Evolutionary conservation across 2,888 invertebrate genomes (phyloP).

Genomic region (Campoplex capitator): DNA sequence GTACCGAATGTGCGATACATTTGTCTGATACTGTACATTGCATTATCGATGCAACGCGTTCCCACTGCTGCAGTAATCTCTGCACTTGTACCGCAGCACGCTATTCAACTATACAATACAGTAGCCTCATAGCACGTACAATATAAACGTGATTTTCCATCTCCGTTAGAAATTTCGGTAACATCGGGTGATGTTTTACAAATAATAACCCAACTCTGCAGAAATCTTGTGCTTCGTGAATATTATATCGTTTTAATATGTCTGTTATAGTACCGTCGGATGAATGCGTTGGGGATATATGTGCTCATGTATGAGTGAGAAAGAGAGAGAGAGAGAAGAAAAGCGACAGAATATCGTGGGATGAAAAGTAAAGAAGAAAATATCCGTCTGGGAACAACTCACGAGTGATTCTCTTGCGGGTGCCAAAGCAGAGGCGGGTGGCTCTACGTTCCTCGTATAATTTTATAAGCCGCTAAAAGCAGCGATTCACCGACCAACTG

Average conservation of each 20-base stretch:
- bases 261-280: constrained; percentile 16
- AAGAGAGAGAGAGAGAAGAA: constrained; percentile 12
- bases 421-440: constrained; percentile 14
- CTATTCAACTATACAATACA: constrained; percentile 27
- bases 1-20: constrained; percentile 14
- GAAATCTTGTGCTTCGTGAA: constrained; percentile 32
- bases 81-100: constrained; percentile 11
- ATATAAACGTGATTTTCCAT: constrained; percentile 35
- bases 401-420: constrained; percentile 45
- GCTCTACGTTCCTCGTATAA: constrained; percentile 62
- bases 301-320: constrained; percentile 18
- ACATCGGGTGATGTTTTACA: constrained; percentile 38
- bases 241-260: constrained; percentile 58
- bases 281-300: constrained; percentile 5
- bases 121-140: constrained; percentile 4
- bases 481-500: constrained; percentile 52
- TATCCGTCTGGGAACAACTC: constrained; percentile 53
- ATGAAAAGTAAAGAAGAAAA: constrained; percentile 49
- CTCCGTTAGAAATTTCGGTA: constrained; percentile 46
- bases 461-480: constrained; percentile 69
- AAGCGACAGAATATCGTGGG: constrained; percentile 12
- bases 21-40: constrained; percentile 11
- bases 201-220: constrained; percentile 38
- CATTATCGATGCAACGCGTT: constrained; percentile 49
- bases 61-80: constrained; percentile 46